Evolutionary conservation across 2,888 invertebrate species (phyloP), one percentile per base, ranked within the genome.

Genomic region (Scotopteryx bipunctaria): DNA sequence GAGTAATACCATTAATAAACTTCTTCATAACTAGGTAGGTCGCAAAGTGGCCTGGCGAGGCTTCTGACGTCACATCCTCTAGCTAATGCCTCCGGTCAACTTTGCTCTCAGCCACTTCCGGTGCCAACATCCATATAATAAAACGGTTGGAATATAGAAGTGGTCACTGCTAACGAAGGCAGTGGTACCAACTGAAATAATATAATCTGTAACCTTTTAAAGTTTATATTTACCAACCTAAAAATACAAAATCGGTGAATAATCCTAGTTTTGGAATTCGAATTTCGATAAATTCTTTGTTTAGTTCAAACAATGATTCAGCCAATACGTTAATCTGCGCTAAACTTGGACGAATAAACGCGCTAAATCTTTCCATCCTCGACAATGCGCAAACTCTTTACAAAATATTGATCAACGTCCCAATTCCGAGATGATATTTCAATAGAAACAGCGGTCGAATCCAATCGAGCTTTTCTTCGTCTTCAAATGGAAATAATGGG

Each of bases 71-170:
- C 61, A 59, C 42, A 51, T 55, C 63, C 59, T 42, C 55, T 49
- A 40, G 60, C 56, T 63, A 61, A 63, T 61, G 61, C 57, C 53
- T 48, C 55, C 36, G 55, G 59, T 58, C 59, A 59, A 58, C 59
- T 61, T 56, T 57, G 59, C 61, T 59, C 57, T 59, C 51, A 56
- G 51, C 56, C 54, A 54, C 54, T 51, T 50, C 59, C 55, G 40
- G 37, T 40, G 44, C 43, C 29, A 41, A 41, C 31, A 35, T 53
- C 38, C 29, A 49, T 38, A 57, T 55, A 54, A 46, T 43, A 41
- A 23, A 56, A 55, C 32, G 47, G 35, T 48, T 55, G 43, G 52
- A 41, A 49, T 40, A 54, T 23, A 35, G 35, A 41, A n/a, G 33
- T 37, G 31, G 42, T 25, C 40, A 29, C 13, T 27, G 44, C 23